Base-by-base conservation (phyloP, 1,140 invertebrate genomes). In the Spodoptera frugiperda region DNA sequence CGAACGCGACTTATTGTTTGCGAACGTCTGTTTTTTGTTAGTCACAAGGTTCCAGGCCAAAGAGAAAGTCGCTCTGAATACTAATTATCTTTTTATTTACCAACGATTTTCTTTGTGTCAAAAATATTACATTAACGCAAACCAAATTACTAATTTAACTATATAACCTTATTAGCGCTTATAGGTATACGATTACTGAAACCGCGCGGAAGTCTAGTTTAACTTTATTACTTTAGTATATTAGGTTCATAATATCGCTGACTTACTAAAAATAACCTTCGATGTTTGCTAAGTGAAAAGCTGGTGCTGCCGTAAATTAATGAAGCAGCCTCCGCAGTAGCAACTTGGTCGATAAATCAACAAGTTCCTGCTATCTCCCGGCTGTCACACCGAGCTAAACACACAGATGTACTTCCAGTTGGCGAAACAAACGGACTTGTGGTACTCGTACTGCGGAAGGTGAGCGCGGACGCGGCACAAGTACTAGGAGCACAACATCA, bases 291-390 rank as follows among this genome's bases (percentile, higher is more conserved):
- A 54, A 72, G 53, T 73, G 54, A 73, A 72, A 48, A 59, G 70
- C 54, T 54, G 53, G 51, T n/a, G 53, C 54, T 48, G 19, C 21
- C 33, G 54, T 59, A 73, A 73, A 59, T 73, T 57, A 73, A 48
- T 48, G 70, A 73, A 48, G 33, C 15, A 30, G 15, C 17, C 21
- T 30, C n/a, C 53, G 19, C 33, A 59, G 33, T 44, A 33, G 14
- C 46, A 73, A 73, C 54, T 73, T 73, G 15, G 39, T 55, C 54
- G 39, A 59, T 73, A 73, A 73, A 55, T 73, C 70, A 73, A 67
- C 11, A 73, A 73, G 15, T 73, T 73, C 12, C 51, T 57, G 21
- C 17, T 73, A 73, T 73, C 53, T 59, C 70, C 57, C 15, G 12
- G 14, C 44, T 46, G 54, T 73, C 17, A 44, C 33, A 19, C 30